Conservation (phyloP, 2,113 vertebrate species). For the Notarius lentiginosus region DNA sequence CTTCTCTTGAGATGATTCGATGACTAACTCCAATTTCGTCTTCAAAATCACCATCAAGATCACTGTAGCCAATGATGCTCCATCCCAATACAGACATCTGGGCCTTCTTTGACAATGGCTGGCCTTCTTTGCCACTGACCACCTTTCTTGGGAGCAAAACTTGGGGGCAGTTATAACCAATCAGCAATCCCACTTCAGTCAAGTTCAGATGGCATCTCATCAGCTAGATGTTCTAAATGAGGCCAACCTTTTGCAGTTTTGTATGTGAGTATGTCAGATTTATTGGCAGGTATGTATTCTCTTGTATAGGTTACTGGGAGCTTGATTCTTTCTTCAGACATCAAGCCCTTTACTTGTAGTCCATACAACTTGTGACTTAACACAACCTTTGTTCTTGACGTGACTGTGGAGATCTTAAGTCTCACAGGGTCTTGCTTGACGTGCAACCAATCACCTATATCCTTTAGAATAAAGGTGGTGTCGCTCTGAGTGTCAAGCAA, state of each 20-base stretch:
- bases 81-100: constrained; percentile 7
- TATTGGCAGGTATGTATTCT: constrained; percentile 48
- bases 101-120: constrained; percentile 29
- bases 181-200: not conserved
- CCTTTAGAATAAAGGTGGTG: constrained; percentile 45
- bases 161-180: not conserved
- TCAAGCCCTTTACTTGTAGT: constrained; percentile 44
- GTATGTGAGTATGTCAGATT: constrained; percentile 43
- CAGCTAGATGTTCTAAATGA: constrained; percentile 16
- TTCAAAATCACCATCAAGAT: not conserved
- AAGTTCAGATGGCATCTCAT: constrained; percentile 8
- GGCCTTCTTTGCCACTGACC: not conserved
- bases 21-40: constrained; percentile 33
- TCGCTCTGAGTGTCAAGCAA: no score
- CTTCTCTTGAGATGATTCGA: constrained; percentile 31
- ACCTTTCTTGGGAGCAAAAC: constrained; percentile 26
- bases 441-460: constrained; percentile 3
- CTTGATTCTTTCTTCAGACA: constrained; percentile 27
- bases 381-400: constrained; percentile 33
- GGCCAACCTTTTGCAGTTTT: constrained; percentile 1
- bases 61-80: not conserved
- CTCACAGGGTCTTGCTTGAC: constrained; percentile 28
- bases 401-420: constrained; percentile 41
- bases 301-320: constrained; percentile 27
- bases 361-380: constrained; percentile 21